Evolutionary conservation across 1,140 invertebrate species (phyloP).

Genomic region (Apocrypta bakeri): DNA sequence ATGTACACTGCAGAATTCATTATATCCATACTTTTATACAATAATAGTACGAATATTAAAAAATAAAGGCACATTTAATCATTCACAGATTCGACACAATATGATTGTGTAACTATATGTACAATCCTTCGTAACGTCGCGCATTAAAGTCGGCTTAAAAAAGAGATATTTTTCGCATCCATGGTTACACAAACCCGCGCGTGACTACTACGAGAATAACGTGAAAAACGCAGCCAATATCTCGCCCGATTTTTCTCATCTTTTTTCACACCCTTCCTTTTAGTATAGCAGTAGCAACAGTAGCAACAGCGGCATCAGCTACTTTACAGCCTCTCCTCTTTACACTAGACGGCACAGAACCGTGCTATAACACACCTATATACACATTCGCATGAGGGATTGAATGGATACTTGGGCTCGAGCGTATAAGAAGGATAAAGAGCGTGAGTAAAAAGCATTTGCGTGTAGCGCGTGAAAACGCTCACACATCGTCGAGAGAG

Average conservation of each 20-base stretch:
- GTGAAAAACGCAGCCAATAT: background rate
- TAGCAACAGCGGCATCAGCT: background rate
- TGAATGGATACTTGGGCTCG: background rate
- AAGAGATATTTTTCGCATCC: background rate
- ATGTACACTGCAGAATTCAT: too few species aligned
- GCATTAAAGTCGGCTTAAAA: background rate
- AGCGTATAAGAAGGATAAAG: background rate
- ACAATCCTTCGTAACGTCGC: too few species aligned
- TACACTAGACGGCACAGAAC: background rate
- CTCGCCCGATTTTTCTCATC: background rate
- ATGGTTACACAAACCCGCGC: background rate
- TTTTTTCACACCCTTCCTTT: background rate
- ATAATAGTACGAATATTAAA: too few species aligned
- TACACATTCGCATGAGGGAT: background rate
- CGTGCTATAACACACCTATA: background rate
- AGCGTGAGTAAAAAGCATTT: constrained; percentile 1
- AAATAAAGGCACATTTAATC: too few species aligned
- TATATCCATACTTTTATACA: too few species aligned
- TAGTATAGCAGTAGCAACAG: background rate
- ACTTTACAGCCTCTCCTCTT: background rate
- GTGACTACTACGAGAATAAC: background rate
- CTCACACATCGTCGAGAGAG: background rate
- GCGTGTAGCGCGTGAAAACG: constrained; percentile 1
- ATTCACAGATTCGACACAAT: too few species aligned
- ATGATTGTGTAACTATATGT: too few species aligned